These are phyloP conservation scores for Onychomys leucogaster DNA, from an alignment of 2,797 vertebrate genomes.

Conservation along the genomic window DNA sequence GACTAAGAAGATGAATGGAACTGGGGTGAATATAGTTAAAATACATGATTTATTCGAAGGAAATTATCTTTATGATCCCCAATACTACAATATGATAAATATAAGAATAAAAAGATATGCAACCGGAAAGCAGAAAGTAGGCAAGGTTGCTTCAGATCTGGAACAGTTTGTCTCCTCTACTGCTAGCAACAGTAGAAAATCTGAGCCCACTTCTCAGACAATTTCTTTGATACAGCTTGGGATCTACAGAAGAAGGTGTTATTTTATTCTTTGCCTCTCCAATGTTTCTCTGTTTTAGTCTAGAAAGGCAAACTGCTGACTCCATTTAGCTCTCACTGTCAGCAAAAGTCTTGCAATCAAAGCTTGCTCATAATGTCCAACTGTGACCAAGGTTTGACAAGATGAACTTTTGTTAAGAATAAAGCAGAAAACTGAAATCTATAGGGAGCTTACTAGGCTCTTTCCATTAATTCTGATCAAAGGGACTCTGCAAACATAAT, in stretches of 20 bases:
- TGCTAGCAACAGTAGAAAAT: constrained; percentile 18
- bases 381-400: constrained; percentile 84
- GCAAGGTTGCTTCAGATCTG: not conserved
- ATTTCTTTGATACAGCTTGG: not conserved
- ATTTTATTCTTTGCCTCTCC: constrained; percentile 68
- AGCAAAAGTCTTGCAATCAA: constrained; percentile 80
- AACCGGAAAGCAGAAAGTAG: not conserved
- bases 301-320: constrained; percentile 79
- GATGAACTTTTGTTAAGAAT: constrained; percentile 86
- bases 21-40: not conserved
- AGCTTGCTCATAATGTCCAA: constrained; percentile 81
- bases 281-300: constrained; percentile 76
- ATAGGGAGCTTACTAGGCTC: constrained; percentile 69
- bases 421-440: constrained; percentile 81
- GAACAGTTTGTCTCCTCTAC: not conserved
- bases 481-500: constrained; percentile 72
- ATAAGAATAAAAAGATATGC: not conserved
- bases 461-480: constrained; percentile 85
- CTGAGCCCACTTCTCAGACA: not conserved
- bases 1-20: not conserved
- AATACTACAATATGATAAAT: not conserved
- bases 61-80: not conserved
- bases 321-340: constrained; percentile 78
- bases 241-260: constrained; percentile 57
- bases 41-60: not conserved